Evolutionary conservation across 2,888 invertebrate genomes (phyloP).

Genomic region (Diadegma fenestrale): DNA sequence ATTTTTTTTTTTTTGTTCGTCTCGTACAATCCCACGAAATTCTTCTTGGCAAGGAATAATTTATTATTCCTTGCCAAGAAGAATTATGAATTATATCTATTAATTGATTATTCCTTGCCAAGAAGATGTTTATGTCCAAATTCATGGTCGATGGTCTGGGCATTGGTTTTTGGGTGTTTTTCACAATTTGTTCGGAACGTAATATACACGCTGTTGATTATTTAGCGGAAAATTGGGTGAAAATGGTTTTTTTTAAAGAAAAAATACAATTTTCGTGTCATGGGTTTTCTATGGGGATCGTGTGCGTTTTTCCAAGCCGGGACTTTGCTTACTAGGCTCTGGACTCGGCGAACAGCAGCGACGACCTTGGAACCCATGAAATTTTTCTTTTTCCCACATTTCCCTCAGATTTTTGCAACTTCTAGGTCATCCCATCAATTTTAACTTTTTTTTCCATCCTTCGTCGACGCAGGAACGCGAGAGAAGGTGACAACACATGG

Average conservation of each 20-base stretch:
- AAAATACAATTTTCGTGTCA: neutral
- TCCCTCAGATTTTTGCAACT: neutral
- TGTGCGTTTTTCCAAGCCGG: neutral
- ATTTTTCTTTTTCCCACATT: neutral
- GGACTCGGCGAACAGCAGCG: neutral
- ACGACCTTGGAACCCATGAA: neutral
- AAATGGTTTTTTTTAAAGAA: neutral
- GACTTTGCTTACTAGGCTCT: neutral
- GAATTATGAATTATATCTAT: neutral
- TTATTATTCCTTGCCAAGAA: no score
- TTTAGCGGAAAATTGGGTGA: neutral
- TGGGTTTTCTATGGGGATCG: neutral
- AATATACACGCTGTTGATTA: slow-evolving; percentile 63
- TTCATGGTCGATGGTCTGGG: slow-evolving; percentile 18
- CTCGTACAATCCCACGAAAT: no score
- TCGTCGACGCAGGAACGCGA: slow-evolving; percentile 91
- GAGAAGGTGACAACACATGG: slow-evolving; percentile 95
- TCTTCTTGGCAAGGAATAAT: no score
- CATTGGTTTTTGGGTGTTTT: slow-evolving; percentile 38
- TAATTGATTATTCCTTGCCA: no score
- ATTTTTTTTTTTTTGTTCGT: no score
- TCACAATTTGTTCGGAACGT: slow-evolving; percentile 29
- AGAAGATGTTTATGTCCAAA: no score
- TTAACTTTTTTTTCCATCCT: neutral
- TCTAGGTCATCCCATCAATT: no score